These are phyloP conservation scores for Himalopsyche phryganea DNA, from an alignment of 1,140 invertebrate genomes.

Conservation along the genomic window DNA sequence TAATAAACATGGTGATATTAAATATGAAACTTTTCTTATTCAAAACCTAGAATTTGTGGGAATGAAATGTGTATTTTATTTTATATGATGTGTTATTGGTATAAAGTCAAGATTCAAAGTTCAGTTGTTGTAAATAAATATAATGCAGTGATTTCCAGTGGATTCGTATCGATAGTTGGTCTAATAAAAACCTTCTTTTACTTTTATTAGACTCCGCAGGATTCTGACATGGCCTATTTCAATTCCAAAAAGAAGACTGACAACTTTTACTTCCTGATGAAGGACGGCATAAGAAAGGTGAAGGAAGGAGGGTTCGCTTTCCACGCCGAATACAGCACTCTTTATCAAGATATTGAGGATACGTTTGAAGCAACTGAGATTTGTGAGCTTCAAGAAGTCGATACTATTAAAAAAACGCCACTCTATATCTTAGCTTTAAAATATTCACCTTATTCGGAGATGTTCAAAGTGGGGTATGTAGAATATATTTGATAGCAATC, in stretches of 20 bases:
- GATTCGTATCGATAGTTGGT: too few relatives aligned
- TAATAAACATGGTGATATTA: too few relatives aligned
- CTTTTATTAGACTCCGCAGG: conserved; percentile 13
- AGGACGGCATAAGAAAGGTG: conserved; percentile 18
- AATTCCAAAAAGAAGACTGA: conserved; percentile 28
- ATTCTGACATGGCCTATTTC: conserved; percentile 28
- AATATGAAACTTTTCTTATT: too few relatives aligned
- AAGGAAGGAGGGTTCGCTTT: conserved; percentile 28
- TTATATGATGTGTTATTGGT: too few relatives aligned
- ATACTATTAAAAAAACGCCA: conserved; percentile 16
- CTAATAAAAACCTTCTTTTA: neutral
- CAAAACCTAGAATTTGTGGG: too few relatives aligned
- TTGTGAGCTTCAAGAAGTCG: conserved; percentile 31
- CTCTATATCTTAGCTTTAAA: conserved; percentile 26
- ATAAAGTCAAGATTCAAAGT: too few relatives aligned
- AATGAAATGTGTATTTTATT: too few relatives aligned
- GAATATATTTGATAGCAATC: too few relatives aligned
- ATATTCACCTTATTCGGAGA: conserved; percentile 28
- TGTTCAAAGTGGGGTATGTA: conserved; percentile 30
- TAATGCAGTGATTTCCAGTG: too few relatives aligned
- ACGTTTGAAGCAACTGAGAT: conserved; percentile 31
- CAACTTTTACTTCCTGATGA: conserved; percentile 25
- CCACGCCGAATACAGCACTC: conserved; percentile 24
- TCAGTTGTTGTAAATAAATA: too few relatives aligned
- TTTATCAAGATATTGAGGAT: conserved; percentile 24